Conservation (phyloP, 2,888 invertebrate genomes). For the Gonocerus acuteangulatus region DNA sequence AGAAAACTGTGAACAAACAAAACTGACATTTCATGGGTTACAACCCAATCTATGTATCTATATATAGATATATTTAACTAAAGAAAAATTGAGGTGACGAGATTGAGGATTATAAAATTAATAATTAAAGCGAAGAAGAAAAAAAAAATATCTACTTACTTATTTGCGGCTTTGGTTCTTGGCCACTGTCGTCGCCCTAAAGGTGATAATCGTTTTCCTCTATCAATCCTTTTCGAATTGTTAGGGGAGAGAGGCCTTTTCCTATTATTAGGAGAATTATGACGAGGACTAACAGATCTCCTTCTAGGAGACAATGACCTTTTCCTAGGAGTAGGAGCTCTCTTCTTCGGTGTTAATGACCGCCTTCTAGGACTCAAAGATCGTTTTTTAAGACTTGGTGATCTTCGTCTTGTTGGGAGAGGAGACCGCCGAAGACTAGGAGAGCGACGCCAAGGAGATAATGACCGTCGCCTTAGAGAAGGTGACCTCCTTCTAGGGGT, state of each 20-base stretch:
- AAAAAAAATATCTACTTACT: background rate
- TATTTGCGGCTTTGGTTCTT: background rate
- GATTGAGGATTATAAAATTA: too few species aligned
- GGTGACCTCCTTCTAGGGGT: constrained; percentile 17
- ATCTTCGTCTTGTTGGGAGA: constrained; percentile 22
- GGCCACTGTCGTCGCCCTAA: background rate
- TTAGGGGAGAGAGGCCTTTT: constrained; percentile 19
- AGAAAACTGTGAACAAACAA: too few species aligned
- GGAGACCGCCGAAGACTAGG: background rate
- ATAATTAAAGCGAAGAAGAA: too few species aligned
- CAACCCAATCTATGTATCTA: too few species aligned
- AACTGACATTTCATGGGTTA: too few species aligned
- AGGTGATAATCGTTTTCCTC: constrained; percentile 4
- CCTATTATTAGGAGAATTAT: constrained; percentile 2
- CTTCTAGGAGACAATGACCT: constrained; percentile 7
- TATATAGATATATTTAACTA: too few species aligned
- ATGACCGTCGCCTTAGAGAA: constrained; percentile 18
- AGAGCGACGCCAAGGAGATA: constrained; percentile 21
- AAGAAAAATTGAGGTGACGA: too few species aligned
- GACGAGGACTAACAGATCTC: constrained; percentile 12
- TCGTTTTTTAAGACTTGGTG: constrained; percentile 1
- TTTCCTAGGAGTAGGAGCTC: constrained; percentile 16
- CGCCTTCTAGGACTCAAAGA: constrained; percentile 17
- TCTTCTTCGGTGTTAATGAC: constrained; percentile 19
- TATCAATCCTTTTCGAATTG: background rate